These are phyloP conservation scores for Cynaeus angustus DNA, from an alignment of 2,888 invertebrate species.

Conservation along the genomic window DNA sequence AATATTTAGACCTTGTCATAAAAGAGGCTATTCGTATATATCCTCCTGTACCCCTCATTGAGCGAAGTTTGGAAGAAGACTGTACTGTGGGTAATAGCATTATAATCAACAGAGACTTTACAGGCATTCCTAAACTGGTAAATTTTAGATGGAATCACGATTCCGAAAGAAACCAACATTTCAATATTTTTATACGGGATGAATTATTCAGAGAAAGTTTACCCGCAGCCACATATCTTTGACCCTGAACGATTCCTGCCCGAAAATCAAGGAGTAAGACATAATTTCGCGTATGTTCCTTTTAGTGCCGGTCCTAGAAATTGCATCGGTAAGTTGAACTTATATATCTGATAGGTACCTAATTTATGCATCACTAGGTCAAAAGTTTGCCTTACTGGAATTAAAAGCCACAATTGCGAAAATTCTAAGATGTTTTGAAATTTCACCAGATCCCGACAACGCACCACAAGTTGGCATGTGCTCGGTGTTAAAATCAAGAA, in stretches of 20 bases:
- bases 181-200: slow-evolving; percentile 70
- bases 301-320: slow-evolving; percentile 72
- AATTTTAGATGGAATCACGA: slow-evolving; percentile 64
- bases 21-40: slow-evolving; percentile 76
- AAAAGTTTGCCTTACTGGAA: slow-evolving; percentile 79
- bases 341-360: neutral
- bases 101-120: neutral
- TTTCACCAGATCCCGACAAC: slow-evolving; percentile 63
- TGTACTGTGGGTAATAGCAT: slow-evolving; percentile 56
- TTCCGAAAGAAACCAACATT: slow-evolving; percentile 70
- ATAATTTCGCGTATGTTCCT: slow-evolving; percentile 70
- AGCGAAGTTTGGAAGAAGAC: slow-evolving; percentile 71
- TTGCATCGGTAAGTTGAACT: slow-evolving; percentile 67
- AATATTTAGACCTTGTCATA: slow-evolving; percentile 75
- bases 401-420: slow-evolving; percentile 76
- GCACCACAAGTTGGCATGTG: slow-evolving; percentile 60
- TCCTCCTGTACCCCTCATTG: slow-evolving; percentile 74
- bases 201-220: slow-evolving; percentile 71
- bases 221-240: slow-evolving; percentile 72
- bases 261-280: slow-evolving; percentile 67
- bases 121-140: neutral
- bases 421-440: slow-evolving; percentile 73
- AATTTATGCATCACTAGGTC: slow-evolving; percentile 70
- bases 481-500: slow-evolving; percentile 61
- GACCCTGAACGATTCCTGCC: slow-evolving; percentile 71